Evolutionary conservation across 2,888 invertebrate species (phyloP), one percentile per base, ranked within the genome.

Genomic region (Brachypalpus laphriformis): DNA sequence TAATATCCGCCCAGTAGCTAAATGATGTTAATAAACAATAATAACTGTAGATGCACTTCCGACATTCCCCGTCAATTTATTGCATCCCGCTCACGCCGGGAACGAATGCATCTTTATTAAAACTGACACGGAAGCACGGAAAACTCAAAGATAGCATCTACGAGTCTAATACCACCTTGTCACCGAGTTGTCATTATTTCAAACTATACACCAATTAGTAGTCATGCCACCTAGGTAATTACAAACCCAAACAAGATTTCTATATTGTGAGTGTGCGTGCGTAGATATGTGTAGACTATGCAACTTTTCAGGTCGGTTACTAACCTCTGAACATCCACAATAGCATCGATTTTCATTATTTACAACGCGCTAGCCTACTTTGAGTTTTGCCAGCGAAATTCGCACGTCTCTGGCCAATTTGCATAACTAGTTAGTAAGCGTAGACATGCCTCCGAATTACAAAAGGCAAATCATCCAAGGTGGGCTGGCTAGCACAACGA

Each of bases 361-460:
- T 57, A 57, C 57, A 56, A 37, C 31, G 28, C 49, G 28, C 37
- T 61, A 72, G 59, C 71, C 59, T 72, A 72, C 34, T 61, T 66
- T 16, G 34, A 34, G 34, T 56, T 22, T 47, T 71, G 37, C 20
- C 40, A 47, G 49, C 59, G 59, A 40, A 49, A 72, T 59, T 61
- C 42, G 59, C 71, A 49, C 71, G 59, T 71, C 47, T 47, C 45
- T 45, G n/a, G 9, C n/a, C 1, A 18, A 72, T 72, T 72, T 72
- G 61, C 71, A 72, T 72, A 72, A 72, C 71, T 37, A 59, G 59
- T 72, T 59, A 61, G 49, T 49, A 51, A 37, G 25, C 71, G 18
- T 34, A 61, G 61, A 61, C 61, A 37, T 61, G 61, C 49, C 57
- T 40, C 47, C 45, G 51, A 37, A 25, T 61, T 72, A 40, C 47